Evolutionary conservation across 2,113 vertebrate genomes (phyloP), one percentile per base, ranked within the genome.

Genomic region (Tamias sibiricus): DNA sequence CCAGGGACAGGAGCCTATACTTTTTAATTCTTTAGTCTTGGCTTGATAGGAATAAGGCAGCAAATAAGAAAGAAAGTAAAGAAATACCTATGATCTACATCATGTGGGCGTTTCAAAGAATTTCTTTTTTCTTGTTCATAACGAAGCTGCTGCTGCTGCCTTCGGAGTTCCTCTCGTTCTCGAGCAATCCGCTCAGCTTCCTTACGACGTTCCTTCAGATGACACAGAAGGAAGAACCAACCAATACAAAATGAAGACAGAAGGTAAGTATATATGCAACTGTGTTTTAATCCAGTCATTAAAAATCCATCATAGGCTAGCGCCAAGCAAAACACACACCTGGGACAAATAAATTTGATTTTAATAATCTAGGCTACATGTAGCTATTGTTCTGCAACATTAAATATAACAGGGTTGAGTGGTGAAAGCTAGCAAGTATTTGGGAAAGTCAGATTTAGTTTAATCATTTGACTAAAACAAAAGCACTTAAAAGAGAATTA

Each of bases 101-200:
- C 99, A 12, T 99, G 99, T 6, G 99, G 99, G 42, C 99, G 99
- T 98, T 99, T 99, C 62, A 99, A 97, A 92, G 99, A 99, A 97
- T 99, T 99, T 94, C 99, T 99, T 97, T 99, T 99, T 64, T 99
- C 99, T 96, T 99, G 99, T 75, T 99, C 99, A 1, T 99, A 99
- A 0, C 99, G 99, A n/a, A 99, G 99, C 68, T 99, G 99, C 93
- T 99, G 99, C 96, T 99, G 99, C 54, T 99, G 99, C 35, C 99
- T 98, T 54, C 99, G 98, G 4, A 99, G 99, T 19, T 99, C 99
- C 96, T 99, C 99, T 13, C 99, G 98, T 93, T 99, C 99, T 0
- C 99, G 99, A 6, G 99, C 99, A 93, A 99, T 99, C 24, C 99
- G 99, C 82, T 99, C 99, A 0, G 99, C 99, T 98, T 99, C 99